phyloP scores from a whole-genome alignment of 2,888 invertebrate genomes.

The Pyralis farinalis region DNA sequence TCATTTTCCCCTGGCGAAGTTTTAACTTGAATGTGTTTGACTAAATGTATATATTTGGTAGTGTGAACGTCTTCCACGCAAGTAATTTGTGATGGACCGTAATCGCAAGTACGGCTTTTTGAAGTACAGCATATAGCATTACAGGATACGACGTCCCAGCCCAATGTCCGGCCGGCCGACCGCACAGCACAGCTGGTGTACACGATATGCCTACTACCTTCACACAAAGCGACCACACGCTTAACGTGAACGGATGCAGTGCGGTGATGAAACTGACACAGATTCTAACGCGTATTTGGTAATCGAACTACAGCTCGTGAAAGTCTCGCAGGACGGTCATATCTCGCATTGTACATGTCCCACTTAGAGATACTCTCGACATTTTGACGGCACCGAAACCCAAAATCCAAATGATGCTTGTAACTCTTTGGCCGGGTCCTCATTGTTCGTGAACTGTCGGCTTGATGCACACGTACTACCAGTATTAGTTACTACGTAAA shows the following conservation, averaged over 20 bases:
- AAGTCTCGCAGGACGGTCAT: conserved; percentile 75
- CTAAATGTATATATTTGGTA: too few relatives aligned
- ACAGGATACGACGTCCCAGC: conserved; percentile 24
- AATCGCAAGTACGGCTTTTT: conserved; percentile 11
- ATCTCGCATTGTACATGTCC: conserved; percentile 71
- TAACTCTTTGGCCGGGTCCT: conserved; percentile 50
- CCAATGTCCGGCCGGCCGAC: conserved; percentile 24
- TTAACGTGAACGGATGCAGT: conserved; percentile 67
- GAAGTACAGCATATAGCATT: conserved; percentile 15
- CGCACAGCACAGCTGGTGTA: conserved; percentile 26
- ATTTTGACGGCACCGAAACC: conserved; percentile 72
- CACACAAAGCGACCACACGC: conserved; percentile 52
- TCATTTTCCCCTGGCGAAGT: too few relatives aligned
- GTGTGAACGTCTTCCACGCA: too few relatives aligned
- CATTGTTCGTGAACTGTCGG: conserved; percentile 49
- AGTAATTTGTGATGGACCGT: too few relatives aligned
- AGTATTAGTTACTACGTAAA: conserved; percentile 33
- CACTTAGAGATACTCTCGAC: conserved; percentile 63
- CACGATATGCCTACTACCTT: conserved; percentile 32
- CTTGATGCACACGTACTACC: conserved; percentile 46
- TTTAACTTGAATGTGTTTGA: too few relatives aligned
- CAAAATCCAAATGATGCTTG: conserved; percentile 57
- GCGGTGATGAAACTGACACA: conserved; percentile 79
- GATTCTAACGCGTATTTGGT: conserved; percentile 79
- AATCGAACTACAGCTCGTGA: conserved; percentile 77